Evolutionary conservation across 1,140 invertebrate species (phyloP), one percentile per base, ranked within the genome.

Genomic region (Leguminivora glycinivorella): DNA sequence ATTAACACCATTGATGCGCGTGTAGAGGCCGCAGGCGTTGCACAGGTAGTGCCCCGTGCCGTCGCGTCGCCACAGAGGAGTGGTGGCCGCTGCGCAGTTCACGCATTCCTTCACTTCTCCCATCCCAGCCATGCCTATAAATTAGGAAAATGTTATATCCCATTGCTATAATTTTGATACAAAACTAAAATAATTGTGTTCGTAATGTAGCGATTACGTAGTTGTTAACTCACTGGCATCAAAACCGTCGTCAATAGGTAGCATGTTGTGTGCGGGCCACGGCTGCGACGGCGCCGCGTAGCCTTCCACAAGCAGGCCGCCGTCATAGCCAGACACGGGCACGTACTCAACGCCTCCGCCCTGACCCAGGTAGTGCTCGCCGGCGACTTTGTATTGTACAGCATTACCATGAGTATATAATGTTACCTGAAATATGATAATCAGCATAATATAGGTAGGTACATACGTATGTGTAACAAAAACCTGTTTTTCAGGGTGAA

Each of bases 11-110:
- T 98, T 97, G 85, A 96, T 95, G 85, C 96, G 95, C 85, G 94
- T 96, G 92, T 96, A 97, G 19, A 97, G 93, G 26, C 93, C 96
- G 89, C 98, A 98, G 56, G 96, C 96, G 87, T 98, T 98, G 92
- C 97, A 98, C 68, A 98, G 92, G 88, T 97, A 98, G 84, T 98
- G 96, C 6, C 97, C 96, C 24, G 95, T 96, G 58, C 95, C 96
- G 91, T 98, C 97, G 70, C 97, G 93, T 56, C 97, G 93, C 97
- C 97, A 98, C 43, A 98, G 91, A 10, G 96, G 96, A 4, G 97
- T 98, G 31, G 95, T 94, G 66, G 94, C 96, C 3, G 95, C 95
- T 5, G 96, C 96, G 88, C 98, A 98, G 91, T 98, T 98, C 38
- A 97, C 96, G 86, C 98, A 99, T 92, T 95, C 98, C 92, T 94